Evolutionary conservation across 2,797 vertebrate genomes (phyloP).

Genomic region (Leuciscus waleckii): DNA sequence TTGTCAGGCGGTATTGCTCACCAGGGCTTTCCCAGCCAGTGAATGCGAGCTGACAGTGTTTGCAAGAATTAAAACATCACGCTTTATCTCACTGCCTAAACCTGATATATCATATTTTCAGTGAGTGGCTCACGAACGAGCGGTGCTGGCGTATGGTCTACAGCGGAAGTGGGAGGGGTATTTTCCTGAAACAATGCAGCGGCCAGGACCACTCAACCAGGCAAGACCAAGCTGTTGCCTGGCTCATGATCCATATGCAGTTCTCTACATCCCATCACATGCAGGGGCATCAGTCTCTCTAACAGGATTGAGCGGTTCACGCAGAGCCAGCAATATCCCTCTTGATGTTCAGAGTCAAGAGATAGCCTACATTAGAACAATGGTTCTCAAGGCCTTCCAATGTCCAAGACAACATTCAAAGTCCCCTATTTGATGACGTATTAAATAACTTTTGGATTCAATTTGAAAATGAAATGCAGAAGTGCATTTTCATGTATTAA

Average conservation of each 20-base stretch:
- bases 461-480: not conserved
- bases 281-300: constrained; percentile 41
- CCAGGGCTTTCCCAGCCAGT: constrained; percentile 34
- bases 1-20: constrained; percentile 59
- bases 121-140: not conserved
- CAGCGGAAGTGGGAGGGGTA: constrained; percentile 40
- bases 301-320: constrained; percentile 33
- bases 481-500: too few relatives aligned
- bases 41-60: constrained; percentile 51
- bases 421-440: not conserved
- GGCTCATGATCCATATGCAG: constrained; percentile 70
- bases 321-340: constrained; percentile 48
- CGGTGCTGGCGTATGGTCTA: not conserved
- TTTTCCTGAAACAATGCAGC: constrained; percentile 68
- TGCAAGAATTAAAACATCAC: constrained; percentile 58
- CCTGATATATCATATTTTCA: constrained; percentile 47
- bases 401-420: not conserved
- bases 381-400: not conserved
- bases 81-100: constrained; percentile 31
- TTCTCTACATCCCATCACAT: constrained; percentile 49
- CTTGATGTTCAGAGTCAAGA: constrained; percentile 50
- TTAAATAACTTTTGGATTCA: not conserved
- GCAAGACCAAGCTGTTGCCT: constrained; percentile 79
- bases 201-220: constrained; percentile 78
- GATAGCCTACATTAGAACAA: not conserved